Base-by-base conservation (phyloP, 2,888 invertebrate genomes). In the Pammene aurita region DNA sequence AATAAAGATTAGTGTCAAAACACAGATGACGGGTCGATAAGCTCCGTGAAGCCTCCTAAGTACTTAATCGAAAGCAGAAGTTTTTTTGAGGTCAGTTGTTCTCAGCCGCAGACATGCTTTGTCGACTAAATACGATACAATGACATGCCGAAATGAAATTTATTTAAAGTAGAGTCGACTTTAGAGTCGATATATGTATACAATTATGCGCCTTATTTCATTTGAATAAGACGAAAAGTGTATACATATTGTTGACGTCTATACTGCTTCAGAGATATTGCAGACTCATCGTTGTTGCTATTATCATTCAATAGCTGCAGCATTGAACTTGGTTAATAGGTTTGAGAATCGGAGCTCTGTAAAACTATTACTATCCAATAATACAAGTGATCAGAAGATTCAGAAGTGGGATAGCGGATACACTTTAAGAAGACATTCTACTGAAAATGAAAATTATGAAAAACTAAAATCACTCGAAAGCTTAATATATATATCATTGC, bases 211-310 rank as follows among this genome's bases (percentile, higher is more conserved):
- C 54, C 34, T 34, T 54, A 34, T 34, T 26, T 7, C 54, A 7
- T 54, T n/a, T 9, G n/a, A 54, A 54, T 54, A 54, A 54, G 34
- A n/a, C 9, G 34, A 34, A 2, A 7, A 34, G n/a, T 52, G 54
- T 34, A 6, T 52, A 46, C 6, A 14, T 14, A n/a, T 54, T 54
- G n/a, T n/a, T 11, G n/a, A 26, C 34, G 34, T 10, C 13, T 7
- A 7, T 54, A 5, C 10, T 44, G 13, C 18, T 34, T 54, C 34
- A n/a, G 64, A 71, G 54, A 55, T 46, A 72, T 44, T 77, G 81
- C 78, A 72, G 68, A 79, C 84, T 88, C 88, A 88, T 85, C 77
- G 77, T 82, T 77, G 80, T 75, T 76, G 76, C 80, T 78, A 76
- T 75, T 78, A 76, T 76, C 76, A 57, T 67, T 69, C 62, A 66